Evolutionary conservation across 2,113 vertebrate species (phyloP).

Genomic region (Vulpes vulpes): DNA sequence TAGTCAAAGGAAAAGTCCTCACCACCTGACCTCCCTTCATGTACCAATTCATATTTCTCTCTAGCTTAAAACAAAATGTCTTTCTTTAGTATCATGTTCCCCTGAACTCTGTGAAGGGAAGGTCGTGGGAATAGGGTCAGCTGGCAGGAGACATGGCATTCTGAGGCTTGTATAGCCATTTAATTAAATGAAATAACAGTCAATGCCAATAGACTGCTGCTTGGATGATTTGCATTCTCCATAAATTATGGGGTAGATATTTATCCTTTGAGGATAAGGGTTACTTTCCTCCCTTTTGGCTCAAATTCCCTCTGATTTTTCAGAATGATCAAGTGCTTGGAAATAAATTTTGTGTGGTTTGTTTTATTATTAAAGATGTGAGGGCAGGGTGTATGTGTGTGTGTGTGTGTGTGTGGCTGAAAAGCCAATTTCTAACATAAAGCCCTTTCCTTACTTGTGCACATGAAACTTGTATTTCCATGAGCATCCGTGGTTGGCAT

Average conservation of each 20-base stretch:
- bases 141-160: conserved; percentile 52
- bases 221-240: conserved; percentile 49
- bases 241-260: conserved; percentile 61
- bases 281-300: conserved; percentile 16
- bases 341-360: not conserved
- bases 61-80: not conserved
- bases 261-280: not conserved
- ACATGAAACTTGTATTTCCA: conserved; percentile 17
- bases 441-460: not conserved
- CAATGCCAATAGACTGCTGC: not conserved
- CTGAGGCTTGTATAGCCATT: not conserved
- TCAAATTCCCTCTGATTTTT: not conserved
- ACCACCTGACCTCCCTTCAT: not conserved
- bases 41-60: conserved; percentile 13
- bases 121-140: conserved; percentile 69
- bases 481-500: conserved; percentile 4
- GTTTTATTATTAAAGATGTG: conserved; percentile 52
- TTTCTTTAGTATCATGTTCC: not conserved
- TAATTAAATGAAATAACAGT: conserved; percentile 66
- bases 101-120: conserved; percentile 50
- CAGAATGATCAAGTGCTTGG: not conserved
- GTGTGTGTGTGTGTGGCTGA: not conserved
- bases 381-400: too few relatives aligned
- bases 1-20: not conserved
- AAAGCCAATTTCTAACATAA: not conserved